Evolutionary conservation across 1,140 invertebrate genomes (phyloP), one percentile per base, ranked within the genome.

Genomic region (Colletes gigas): DNA sequence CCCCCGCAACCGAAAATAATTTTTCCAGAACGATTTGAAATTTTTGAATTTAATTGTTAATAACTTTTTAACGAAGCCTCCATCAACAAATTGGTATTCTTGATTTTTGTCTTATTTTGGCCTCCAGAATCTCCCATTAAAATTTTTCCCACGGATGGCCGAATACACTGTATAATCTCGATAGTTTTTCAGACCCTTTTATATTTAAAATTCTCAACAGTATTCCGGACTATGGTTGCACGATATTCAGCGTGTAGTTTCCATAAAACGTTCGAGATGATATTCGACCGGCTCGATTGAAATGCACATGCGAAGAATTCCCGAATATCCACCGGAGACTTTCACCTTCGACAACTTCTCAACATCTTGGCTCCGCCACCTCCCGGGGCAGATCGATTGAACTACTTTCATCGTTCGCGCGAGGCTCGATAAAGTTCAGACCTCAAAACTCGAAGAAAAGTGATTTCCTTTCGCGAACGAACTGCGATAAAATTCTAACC

Each of bases 261-360:
- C 50, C 10, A 12, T 12, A 12, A 50, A 50, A 50, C 50, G 0
- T 50, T 57, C 30, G 30, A 55, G 39, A 4, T 5, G 4, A 12
- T 5, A 15, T 39, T 19, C 9, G 10, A 54, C 14, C 68, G 17
- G 19, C 5, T 6, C 39, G 6, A 6, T 19, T 54, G 60, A 74
- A 74, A 74, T 74, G 63, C 71, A 62, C 21, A 74, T 19, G 72
- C 17, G n/a, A 14, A 17, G 14, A 52, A 74, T 74, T 65, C 12
- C 21, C 60, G 17, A 74, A 54, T 44, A 30, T 30, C 44, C 57
- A 9, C 39, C 7, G 17, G 30, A 7, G 60, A 74, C 72, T 74
- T 54, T 74, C 47, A 74, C 72, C 59, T 54, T 65, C 59, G 21
- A 39, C 60, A 41, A 54, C 30, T 50, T 63, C 44, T 65, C 59